Evolutionary conservation across 2,888 invertebrate genomes (phyloP).

Genomic region (Spialia ferax): DNA sequence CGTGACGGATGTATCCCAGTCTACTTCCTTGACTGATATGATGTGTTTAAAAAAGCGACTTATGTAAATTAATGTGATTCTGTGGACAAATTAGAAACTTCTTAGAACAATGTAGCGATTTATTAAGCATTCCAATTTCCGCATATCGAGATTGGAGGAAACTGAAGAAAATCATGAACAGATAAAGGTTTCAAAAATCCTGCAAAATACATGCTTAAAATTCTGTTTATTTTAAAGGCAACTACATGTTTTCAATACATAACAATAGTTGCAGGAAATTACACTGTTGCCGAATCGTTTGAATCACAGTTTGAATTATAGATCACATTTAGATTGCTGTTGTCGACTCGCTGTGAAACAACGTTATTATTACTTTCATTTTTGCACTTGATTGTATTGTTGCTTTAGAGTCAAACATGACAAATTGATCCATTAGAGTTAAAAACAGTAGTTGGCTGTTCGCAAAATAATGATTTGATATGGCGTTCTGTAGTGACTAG

Average conservation of each 20-base stretch:
- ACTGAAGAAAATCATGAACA: background rate
- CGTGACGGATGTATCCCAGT: constrained; percentile 36
- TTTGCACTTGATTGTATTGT: constrained; percentile 31
- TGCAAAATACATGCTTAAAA: background rate
- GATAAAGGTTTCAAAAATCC: background rate
- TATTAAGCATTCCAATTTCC: background rate
- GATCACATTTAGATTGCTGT: constrained; percentile 46
- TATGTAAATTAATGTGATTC: background rate
- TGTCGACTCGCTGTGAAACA: constrained; percentile 51
- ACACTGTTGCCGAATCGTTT: background rate
- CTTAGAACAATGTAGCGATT: background rate
- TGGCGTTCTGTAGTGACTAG: background rate
- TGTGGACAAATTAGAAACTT: background rate
- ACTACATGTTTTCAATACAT: background rate
- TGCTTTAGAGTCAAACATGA: background rate
- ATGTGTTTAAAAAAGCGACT: constrained; percentile 1
- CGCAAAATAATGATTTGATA: background rate
- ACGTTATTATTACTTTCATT: constrained; percentile 45
- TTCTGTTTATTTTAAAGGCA: background rate
- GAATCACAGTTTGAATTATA: no score
- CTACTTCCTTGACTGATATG: constrained; percentile 23
- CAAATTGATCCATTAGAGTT: background rate
- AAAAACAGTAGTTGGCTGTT: background rate
- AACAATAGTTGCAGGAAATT: constrained; percentile 14
- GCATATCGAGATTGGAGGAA: no score